phyloP scores from a whole-genome alignment of 2,888 invertebrate genomes.

The Gymnocheta viridis region DNA sequence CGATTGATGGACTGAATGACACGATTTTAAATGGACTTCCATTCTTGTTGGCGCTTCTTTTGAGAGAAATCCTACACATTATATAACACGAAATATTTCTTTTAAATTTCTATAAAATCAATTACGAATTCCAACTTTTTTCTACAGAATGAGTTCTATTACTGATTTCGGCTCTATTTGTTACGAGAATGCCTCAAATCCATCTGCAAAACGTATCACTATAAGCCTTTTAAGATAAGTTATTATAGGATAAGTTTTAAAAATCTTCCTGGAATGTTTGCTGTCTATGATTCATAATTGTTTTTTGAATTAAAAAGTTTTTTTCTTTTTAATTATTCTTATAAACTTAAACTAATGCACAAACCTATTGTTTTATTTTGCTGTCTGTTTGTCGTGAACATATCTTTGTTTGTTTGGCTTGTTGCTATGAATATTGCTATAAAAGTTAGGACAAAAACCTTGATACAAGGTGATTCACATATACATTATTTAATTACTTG shows the following conservation, averaged over 20 bases:
- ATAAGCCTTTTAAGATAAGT: not conserved
- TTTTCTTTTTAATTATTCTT: not conserved
- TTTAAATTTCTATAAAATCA: too few species aligned
- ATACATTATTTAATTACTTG: conserved; percentile 15
- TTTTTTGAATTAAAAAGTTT: conserved; percentile 3
- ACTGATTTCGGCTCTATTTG: too few species aligned
- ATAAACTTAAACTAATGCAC: conserved; percentile 68
- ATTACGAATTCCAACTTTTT: too few species aligned
- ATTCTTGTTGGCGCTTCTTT: too few species aligned
- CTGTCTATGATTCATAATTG: not conserved
- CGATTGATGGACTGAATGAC: too few species aligned
- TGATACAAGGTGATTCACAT: conserved; percentile 81
- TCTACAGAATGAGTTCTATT: too few species aligned
- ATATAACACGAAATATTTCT: too few species aligned
- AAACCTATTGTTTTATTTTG: conserved; percentile 65
- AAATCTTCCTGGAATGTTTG: not conserved
- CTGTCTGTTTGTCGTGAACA: conserved; percentile 28
- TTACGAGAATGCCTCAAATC: too few species aligned
- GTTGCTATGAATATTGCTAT: conserved; percentile 69
- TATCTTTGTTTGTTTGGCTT: conserved; percentile 60
- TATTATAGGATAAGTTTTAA: not conserved
- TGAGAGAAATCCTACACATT: too few species aligned
- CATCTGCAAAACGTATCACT: too few species aligned
- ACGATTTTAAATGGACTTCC: too few species aligned
- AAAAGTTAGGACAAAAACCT: conserved; percentile 77